Conservation (phyloP, 2,797 vertebrate species). For the Antrozous pallidus region DNA sequence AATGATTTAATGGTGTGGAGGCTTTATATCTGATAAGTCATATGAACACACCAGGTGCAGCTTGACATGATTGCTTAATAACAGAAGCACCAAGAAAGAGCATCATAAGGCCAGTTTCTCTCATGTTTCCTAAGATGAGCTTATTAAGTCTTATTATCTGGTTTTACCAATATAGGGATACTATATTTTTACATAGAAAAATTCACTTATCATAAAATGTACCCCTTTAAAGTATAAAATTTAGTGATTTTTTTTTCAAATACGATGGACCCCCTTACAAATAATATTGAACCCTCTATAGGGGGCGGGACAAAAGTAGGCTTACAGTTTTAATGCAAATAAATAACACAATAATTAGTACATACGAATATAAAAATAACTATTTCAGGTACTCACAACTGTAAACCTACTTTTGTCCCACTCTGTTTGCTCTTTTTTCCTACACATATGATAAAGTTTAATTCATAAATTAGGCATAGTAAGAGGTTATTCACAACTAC, state of each 20-base stretch:
- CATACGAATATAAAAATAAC: not conserved
- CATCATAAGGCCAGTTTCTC: not conserved
- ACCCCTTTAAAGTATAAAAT: not conserved
- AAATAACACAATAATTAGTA: not conserved
- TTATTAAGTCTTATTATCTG: not conserved
- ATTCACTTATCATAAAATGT: not conserved
- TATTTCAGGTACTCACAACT: not conserved
- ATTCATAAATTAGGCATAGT: not conserved
- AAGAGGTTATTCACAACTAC: not conserved
- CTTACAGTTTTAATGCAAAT: not conserved
- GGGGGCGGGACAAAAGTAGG: not conserved
- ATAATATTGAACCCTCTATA: not conserved
- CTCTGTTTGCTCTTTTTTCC: not conserved
- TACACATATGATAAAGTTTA: not conserved
- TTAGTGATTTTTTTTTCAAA: not conserved
- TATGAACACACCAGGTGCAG: not conserved
- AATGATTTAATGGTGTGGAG: not conserved
- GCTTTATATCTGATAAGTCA: not conserved
- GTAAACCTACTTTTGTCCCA: not conserved
- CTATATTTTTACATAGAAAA: not conserved
- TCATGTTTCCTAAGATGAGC: not conserved
- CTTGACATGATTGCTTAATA: not conserved
- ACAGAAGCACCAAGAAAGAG: not conserved
- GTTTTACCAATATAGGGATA: not conserved
- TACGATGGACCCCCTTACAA: not conserved